Percentiles rank a stretch among this genome's conserved stretches.
These are phyloP conservation scores for Tetragonula clypearis DNA, from an alignment of 1,140 invertebrate genomes.

Conservation along the genomic window DNA sequence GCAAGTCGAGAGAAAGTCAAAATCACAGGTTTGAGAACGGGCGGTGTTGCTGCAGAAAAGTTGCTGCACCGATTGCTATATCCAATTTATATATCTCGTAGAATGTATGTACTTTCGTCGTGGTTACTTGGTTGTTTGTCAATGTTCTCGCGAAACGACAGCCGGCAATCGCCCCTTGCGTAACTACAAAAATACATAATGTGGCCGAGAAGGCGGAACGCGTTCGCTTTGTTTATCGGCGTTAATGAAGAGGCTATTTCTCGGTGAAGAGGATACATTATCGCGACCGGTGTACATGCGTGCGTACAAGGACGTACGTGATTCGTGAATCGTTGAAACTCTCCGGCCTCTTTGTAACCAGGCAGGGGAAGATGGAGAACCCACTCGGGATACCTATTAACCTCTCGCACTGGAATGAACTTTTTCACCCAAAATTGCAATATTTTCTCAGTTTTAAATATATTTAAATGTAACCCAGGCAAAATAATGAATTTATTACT, in stretches of 20 bases:
- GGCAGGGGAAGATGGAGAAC: constrained; percentile 15
- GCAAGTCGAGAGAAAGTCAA: neutral
- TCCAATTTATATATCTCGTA: neutral
- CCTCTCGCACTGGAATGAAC: too few species aligned
- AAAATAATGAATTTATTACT: too few species aligned
- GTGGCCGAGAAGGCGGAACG: neutral
- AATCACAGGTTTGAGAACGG: neutral
- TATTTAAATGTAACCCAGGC: too few species aligned
- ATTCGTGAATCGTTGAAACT: constrained; percentile 41
- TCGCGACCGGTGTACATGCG: constrained; percentile 7
- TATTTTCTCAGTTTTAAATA: too few species aligned
- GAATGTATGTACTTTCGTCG: neutral
- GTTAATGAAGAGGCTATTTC: constrained; percentile 38
- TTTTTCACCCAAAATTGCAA: too few species aligned
- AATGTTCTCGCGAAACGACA: neutral
- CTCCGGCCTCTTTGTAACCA: neutral
- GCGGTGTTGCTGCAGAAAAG: neutral
- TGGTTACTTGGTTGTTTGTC: neutral
- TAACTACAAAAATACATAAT: constrained; percentile 17
- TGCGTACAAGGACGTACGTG: neutral
- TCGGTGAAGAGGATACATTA: neutral
- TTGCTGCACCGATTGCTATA: neutral
- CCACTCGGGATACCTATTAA: constrained; percentile 36
- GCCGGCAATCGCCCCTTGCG: constrained; percentile 3
- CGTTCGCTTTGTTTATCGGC: constrained; percentile 34